phyloP scores from a whole-genome alignment of 2,888 invertebrate genomes.

The Drosophila ustulata region DNA sequence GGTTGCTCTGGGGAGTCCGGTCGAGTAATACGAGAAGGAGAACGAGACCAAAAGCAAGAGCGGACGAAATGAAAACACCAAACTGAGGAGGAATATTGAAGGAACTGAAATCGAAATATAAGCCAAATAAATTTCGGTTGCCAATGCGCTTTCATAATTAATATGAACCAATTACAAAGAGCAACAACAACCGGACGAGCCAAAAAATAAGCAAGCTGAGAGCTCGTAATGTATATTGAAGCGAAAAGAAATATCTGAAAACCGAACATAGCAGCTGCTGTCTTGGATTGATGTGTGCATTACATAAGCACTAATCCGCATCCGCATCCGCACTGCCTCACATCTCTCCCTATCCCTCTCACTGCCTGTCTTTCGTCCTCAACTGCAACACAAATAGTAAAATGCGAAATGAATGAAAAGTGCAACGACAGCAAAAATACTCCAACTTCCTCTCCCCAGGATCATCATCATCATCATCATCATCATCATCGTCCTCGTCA shows the following conservation, averaged over 20 bases:
- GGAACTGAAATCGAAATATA: slow-evolving; percentile 70
- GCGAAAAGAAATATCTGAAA: slow-evolving; percentile 33
- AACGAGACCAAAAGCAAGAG: slow-evolving; percentile 1
- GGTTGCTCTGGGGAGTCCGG: slow-evolving; percentile 45
- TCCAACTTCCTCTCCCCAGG: slow-evolving; percentile 25
- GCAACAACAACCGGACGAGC: slow-evolving; percentile 9
- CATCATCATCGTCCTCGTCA: not conserved
- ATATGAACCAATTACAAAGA: slow-evolving; percentile 69
- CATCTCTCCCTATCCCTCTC: not conserved
- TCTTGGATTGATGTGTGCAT: slow-evolving; percentile 69
- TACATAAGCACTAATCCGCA: slow-evolving; percentile 72
- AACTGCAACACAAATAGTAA: slow-evolving; percentile 53
- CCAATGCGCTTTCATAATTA: slow-evolving; percentile 79
- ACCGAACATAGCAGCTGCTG: slow-evolving; percentile 27
- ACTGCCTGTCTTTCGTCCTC: not conserved
- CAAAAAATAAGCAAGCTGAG: slow-evolving; percentile 10
- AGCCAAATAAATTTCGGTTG: slow-evolving; percentile 76
- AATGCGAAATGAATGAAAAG: slow-evolving; percentile 64
- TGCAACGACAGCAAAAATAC: slow-evolving; percentile 62
- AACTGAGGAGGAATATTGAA: slow-evolving; percentile 33
- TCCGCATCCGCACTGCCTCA: slow-evolving; percentile 24
- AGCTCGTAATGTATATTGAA: slow-evolving; percentile 53
- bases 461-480: slow-evolving; percentile 1
- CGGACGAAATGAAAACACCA: slow-evolving; percentile 20
- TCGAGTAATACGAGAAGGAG: not conserved